Base-by-base conservation (phyloP, 2,113 vertebrate genomes). In the Calyptomena viridis region DNA sequence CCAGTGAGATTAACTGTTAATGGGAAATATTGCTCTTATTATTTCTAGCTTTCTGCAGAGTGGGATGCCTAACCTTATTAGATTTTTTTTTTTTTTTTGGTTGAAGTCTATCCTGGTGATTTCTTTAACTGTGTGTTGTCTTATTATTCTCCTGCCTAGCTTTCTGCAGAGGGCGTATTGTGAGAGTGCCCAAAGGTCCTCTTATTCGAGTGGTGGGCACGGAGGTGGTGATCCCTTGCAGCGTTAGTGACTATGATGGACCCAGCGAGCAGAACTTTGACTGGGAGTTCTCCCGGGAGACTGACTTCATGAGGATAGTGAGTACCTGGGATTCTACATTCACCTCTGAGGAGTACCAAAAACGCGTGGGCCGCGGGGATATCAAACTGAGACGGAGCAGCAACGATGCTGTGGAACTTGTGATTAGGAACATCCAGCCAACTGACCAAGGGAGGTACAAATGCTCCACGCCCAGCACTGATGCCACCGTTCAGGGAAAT, bases 211-310 rank as follows among this genome's bases (percentile, higher is more conserved):
- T 99, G 15, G 95, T 97, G 79, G 99, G 98, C 46, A 99, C 99
- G 0, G 97, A 98, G 12, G 98, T 99, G 78, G 98, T 97, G 77
- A 98, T 99, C 79, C 98, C 97, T 39, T 99, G 99, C 96, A 98
- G 98, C 0, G 99, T 99, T 40, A 98, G 79, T 2, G 98, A 99
- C 6, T 99, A 99, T 2, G 97, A 98, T 3, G 99, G 99, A 28
- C 99, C 99, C 42, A 96, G 97, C 0, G 99, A 99, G 40, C 99
- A 99, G 96, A 99, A 99, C 83, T 99, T 99, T 68, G 99, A 99
- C 16, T 99, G 99, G 99, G 96, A 93, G 83, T 98, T 98, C 94
- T 98, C 97, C n/a, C 80, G 91, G 14, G 93, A 95, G 2, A 39
- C 90, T 80, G 92, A 46, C 37, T 93, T 85, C 5, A 42, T 98